Evolutionary conservation across 2,888 invertebrate species (phyloP).

Genomic region (Syrphus vitripennis): DNA sequence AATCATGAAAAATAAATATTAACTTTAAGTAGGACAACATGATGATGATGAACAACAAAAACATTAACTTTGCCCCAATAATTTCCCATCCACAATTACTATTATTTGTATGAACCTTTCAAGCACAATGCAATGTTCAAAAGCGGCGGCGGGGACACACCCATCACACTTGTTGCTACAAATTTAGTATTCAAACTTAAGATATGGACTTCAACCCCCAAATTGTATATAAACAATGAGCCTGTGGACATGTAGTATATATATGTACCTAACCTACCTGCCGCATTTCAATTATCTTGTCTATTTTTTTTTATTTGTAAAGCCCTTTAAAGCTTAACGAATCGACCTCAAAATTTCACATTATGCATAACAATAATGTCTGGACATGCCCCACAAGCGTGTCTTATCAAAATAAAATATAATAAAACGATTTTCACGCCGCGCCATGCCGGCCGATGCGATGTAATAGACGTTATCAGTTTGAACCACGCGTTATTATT

Average conservation of each 20-base stretch:
- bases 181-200: neutral
- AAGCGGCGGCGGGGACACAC: neutral
- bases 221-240: neutral
- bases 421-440: neutral
- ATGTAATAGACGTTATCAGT: slow-evolving; percentile 34
- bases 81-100: neutral
- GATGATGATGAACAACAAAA: too few relatives aligned
- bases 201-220: neutral
- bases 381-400: slow-evolving; percentile 14
- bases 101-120: neutral
- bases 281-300: neutral
- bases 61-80: neutral
- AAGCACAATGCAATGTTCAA: neutral
- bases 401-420: neutral
- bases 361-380: slow-evolving; percentile 11
- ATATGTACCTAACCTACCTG: neutral
- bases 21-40: neutral
- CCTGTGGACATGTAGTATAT: neutral
- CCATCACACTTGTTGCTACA: neutral
- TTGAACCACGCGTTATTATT: slow-evolving; percentile 50
- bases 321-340: slow-evolving; percentile 28
- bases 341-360: slow-evolving; percentile 29
- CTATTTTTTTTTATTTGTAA: neutral
- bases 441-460: too few relatives aligned
- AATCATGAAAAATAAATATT: neutral